phyloP scores from a whole-genome alignment of 2,113 vertebrate species.

The Anoura caudifer region DNA sequence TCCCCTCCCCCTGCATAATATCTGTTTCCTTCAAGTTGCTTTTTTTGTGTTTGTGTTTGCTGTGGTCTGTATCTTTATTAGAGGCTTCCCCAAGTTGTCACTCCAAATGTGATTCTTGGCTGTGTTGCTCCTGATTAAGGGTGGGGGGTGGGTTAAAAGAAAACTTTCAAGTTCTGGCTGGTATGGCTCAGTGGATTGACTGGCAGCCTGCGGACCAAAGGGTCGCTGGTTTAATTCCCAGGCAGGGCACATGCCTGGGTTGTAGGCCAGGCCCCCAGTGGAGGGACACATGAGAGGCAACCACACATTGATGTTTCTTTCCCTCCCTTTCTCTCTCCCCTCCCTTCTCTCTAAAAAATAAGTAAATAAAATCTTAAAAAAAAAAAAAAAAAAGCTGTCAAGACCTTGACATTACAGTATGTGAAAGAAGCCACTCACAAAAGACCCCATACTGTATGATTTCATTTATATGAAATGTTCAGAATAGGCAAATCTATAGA shows the following conservation, averaged over 20 bases:
- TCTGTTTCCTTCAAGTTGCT: slow-evolving; percentile 21
- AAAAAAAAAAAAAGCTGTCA: not conserved
- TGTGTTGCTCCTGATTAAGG: not conserved
- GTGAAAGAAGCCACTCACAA: slow-evolving; percentile 2
- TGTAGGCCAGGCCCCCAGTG: no score
- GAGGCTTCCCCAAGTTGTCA: not conserved
- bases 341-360: no score
- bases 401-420: slow-evolving; percentile 12
- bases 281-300: no score
- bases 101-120: slow-evolving; percentile 11
- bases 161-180: no score
- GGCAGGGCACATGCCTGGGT: no score
- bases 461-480: slow-evolving; percentile 22
- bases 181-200: no score
- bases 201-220: no score
- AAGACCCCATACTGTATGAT: not conserved
- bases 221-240: no score
- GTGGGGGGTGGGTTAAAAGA: no score
- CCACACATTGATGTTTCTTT: no score
- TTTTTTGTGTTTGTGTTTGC: slow-evolving; percentile 4
- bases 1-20: not conserved
- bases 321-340: no score
- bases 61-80: not conserved
- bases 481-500: not conserved
- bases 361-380: not conserved